A percentile compares a stretch with the other conserved stretches of the same genome.
Evolutionary conservation across 1,140 invertebrate species (phyloP).

Genomic region (Dinothrombium tinctorium): DNA sequence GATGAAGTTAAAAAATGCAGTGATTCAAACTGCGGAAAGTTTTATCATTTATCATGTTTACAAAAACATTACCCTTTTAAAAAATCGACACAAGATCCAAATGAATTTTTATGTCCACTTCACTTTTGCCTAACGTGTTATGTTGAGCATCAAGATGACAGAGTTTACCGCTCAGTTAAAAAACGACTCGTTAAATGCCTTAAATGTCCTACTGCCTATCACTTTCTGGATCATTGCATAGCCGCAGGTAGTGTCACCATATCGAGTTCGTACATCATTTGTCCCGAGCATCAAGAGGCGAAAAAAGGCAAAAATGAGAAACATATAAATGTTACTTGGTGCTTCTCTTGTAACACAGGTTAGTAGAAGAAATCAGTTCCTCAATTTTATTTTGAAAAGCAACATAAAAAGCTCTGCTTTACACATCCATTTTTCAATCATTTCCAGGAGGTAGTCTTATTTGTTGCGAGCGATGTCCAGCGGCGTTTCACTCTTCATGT

Average conservation of each 20-base stretch:
- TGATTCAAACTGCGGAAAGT: slow-evolving; percentile 23
- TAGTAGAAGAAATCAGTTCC: too few relatives aligned
- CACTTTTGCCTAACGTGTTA: slow-evolving; percentile 74
- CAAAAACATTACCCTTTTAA: slow-evolving; percentile 17
- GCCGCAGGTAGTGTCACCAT: slow-evolving; percentile 58
- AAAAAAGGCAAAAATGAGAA: slow-evolving; percentile 19
- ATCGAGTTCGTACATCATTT: slow-evolving; percentile 49
- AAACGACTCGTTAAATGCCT: slow-evolving; percentile 39
- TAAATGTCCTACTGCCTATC: slow-evolving; percentile 67
- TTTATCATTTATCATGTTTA: slow-evolving; percentile 27
- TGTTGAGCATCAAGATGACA: slow-evolving; percentile 38
- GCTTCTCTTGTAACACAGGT: slow-evolving; percentile 60
- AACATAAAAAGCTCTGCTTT: not conserved
- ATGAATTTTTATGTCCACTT: slow-evolving; percentile 38
- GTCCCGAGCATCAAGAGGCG: slow-evolving; percentile 37
- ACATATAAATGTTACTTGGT: slow-evolving; percentile 68
- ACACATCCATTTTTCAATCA: not conserved
- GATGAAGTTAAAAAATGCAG: slow-evolving; percentile 25
- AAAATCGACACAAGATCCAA: slow-evolving; percentile 16
- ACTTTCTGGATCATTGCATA: slow-evolving; percentile 53
- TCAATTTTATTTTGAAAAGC: slow-evolving; percentile 1
- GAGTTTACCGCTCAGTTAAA: slow-evolving; percentile 13
- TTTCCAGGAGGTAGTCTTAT: slow-evolving; percentile 48
- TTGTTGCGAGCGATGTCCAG: slow-evolving; percentile 79
- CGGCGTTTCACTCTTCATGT: slow-evolving; percentile 67